Evolutionary conservation across 92 coral and sea anemone genomes (phyloP), one percentile per base, ranked within the genome.

Genomic region (Scolanthus callimorphus): DNA sequence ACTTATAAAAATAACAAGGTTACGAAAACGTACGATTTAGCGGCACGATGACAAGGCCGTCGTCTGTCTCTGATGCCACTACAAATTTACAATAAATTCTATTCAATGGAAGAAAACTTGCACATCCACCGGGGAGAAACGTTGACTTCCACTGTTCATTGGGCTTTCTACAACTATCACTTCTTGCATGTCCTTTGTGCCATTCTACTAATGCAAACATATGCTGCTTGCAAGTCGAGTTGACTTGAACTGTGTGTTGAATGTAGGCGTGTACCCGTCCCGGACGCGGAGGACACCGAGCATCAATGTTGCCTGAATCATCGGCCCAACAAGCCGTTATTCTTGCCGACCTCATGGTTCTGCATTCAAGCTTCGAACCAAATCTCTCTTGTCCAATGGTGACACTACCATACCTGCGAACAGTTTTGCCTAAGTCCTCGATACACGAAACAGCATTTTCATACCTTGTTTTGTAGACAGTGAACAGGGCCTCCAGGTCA

Each of bases 301-400:
- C 43, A 34, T 34, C 43, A 34, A 34, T 34, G 15, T 34, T 6
- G 43, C 43, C 43, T 15, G 9, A 6, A 6, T 34, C 43, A 34
- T 34, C 43, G 6, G 43, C 43, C 43, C 43, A 34, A 6, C 9
- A 34, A 34, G 43, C 6, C 6, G 15, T 34, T 6, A 34, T 15
- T 34, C 43, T 34, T 6, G 43, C 43, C 43, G n/a, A n/a, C n/a
- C n/a, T n/a, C n/a, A n/a, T n/a, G n/a, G n/a, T n/a, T n/a, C n/a
- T n/a, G n/a, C n/a, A 34, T 15, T 34, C 43, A 6, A 34, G 15
- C 43, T 34, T 22, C 2, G 62, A 56, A 1, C 62, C 62, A 56
- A 26, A 56, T 20, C 30, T 56, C 55, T 56, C 62, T 25, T 29
- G 47, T 2, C 62, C 62, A 2, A 56, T 27, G 2, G 4, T 1